Conservation (phyloP, 2,888 invertebrate genomes). For the Operophtera brumata region DNA sequence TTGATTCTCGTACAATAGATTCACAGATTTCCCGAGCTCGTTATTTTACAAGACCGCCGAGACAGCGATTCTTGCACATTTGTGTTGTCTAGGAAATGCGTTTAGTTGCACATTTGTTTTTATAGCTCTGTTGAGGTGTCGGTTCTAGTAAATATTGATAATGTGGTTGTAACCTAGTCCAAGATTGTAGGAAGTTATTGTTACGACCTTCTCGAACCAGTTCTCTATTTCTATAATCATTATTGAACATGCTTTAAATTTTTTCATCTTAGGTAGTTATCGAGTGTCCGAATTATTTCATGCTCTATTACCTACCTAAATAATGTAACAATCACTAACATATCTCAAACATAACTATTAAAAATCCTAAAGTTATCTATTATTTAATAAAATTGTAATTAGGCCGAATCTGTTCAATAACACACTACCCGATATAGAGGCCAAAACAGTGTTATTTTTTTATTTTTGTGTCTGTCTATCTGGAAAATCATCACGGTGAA, state of each 20-base stretch:
- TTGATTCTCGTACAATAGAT: not conserved
- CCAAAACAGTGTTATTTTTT: no score
- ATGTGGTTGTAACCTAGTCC: constrained; percentile 1
- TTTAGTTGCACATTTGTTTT: constrained; percentile 52
- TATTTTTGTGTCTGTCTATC: no score
- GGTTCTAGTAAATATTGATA: constrained; percentile 14
- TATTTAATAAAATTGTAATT: no score
- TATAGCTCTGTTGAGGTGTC: constrained; percentile 29
- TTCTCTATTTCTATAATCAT: not conserved
- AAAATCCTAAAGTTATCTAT: no score
- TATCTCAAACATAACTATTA: no score
- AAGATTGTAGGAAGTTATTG: constrained; percentile 11
- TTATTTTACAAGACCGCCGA: constrained; percentile 44
- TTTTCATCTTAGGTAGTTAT: not conserved
- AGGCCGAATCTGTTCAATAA: no score
- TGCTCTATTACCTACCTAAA: no score
- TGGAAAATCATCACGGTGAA: no score
- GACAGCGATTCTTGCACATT: constrained; percentile 38
- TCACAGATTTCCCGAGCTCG: constrained; percentile 37
- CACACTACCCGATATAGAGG: no score
- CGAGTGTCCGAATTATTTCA: no score
- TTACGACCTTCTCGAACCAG: not conserved
- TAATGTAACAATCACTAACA: no score
- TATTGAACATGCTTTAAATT: not conserved
- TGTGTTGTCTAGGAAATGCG: constrained; percentile 46